Conservation (phyloP, 2,888 invertebrate species). For the Halictus ligatus region DNA sequence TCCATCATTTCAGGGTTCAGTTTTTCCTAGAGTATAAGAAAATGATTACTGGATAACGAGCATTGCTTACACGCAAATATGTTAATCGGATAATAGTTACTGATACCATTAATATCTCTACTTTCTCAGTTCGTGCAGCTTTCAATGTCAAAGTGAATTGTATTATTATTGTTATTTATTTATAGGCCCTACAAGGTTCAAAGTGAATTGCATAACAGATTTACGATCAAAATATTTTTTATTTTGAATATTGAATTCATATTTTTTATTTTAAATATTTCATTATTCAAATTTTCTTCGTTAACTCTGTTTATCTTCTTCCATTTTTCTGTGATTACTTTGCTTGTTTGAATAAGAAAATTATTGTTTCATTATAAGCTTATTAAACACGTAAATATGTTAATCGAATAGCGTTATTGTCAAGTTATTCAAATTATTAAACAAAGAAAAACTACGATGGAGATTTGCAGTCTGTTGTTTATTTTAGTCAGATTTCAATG, state of each 20-base stretch:
- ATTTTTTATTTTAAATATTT: too few relatives aligned
- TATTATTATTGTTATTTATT: too few relatives aligned
- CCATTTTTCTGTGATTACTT: too few relatives aligned
- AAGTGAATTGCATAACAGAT: background rate
- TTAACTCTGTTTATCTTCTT: background rate
- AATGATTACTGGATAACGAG: background rate
- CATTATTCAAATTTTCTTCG: background rate
- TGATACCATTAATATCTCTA: background rate
- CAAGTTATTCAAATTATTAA: too few relatives aligned
- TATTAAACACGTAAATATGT: too few relatives aligned
- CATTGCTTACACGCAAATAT: background rate
- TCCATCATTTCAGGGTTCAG: background rate
- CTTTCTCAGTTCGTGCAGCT: background rate
- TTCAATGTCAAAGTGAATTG: background rate
- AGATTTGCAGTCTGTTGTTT: background rate
- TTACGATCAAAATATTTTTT: background rate
- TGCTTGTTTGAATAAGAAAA: too few relatives aligned
- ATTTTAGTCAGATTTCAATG: background rate
- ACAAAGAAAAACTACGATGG: too few relatives aligned
- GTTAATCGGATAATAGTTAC: background rate
- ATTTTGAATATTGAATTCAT: too few relatives aligned
- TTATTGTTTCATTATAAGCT: too few relatives aligned
- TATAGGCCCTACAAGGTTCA: background rate
- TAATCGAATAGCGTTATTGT: too few relatives aligned
- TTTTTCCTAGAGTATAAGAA: background rate